These are phyloP conservation scores for Bufo gargarizans DNA, from an alignment of 2,113 vertebrate genomes.

Conservation along the genomic window DNA sequence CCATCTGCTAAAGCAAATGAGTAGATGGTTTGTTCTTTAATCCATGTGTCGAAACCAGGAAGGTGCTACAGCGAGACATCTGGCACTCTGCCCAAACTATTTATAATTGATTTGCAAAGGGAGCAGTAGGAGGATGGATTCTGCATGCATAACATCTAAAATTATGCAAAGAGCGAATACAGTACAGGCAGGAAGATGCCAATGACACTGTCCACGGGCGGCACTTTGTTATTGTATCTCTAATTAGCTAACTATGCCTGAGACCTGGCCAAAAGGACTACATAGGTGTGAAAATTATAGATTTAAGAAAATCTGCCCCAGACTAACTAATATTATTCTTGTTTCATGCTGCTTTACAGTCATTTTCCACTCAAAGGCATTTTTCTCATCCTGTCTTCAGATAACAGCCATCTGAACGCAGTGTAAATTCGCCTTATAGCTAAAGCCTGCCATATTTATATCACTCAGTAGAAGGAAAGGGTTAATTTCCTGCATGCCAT, in stretches of 20 bases:
- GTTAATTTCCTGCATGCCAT: slow-evolving; percentile 45
- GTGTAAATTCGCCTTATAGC: slow-evolving; percentile 17
- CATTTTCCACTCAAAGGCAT: slow-evolving; percentile 24
- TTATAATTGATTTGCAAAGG: slow-evolving; percentile 56
- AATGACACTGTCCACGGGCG: slow-evolving; percentile 30
- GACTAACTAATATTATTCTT: background rate
- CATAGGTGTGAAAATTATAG: slow-evolving; percentile 26
- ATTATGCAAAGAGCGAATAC: slow-evolving; percentile 44
- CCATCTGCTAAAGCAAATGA: slow-evolving; percentile 56
- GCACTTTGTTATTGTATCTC: slow-evolving; percentile 17
- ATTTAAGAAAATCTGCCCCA: background rate
- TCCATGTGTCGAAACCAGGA: slow-evolving; percentile 53
- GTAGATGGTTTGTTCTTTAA: slow-evolving; percentile 54
- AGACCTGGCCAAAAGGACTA: slow-evolving; percentile 15
- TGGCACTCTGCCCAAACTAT: slow-evolving; percentile 53
- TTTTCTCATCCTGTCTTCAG: slow-evolving; percentile 16
- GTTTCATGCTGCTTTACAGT: slow-evolving; percentile 22
- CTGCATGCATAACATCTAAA: slow-evolving; percentile 38
- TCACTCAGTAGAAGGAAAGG: background rate
- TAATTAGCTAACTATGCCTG: slow-evolving; percentile 39
- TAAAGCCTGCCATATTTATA: background rate
- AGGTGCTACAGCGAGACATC: slow-evolving; percentile 51
- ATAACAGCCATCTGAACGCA: slow-evolving; percentile 15
- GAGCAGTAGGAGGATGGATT: slow-evolving; percentile 44
- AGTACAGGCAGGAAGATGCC: slow-evolving; percentile 22